These are phyloP conservation scores for Trematocara macrostoma DNA, from an alignment of 2,113 vertebrate genomes.

Conservation along the genomic window DNA sequence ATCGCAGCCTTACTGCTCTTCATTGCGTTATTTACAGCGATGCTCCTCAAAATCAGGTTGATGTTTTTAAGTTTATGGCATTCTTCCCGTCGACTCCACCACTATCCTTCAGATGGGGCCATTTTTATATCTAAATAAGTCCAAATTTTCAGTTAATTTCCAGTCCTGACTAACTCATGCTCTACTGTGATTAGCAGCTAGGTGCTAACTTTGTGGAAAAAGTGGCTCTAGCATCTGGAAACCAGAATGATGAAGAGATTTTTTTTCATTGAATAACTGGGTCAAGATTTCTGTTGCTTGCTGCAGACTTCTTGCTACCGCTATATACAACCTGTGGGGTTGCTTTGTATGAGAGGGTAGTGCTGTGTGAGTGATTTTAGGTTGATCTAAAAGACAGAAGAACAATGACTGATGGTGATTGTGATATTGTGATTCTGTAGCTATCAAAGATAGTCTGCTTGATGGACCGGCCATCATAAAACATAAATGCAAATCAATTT, in stretches of 20 bases:
- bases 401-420: neutral
- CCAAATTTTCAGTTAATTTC: neutral
- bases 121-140: neutral
- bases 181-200: neutral
- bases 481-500: neutral
- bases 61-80: neutral
- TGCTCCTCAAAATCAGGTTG: neutral
- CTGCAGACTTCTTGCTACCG: neutral
- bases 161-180: neutral
- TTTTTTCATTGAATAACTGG: neutral
- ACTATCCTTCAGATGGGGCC: accelerated
- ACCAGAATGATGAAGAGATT: neutral
- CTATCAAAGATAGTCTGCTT: neutral
- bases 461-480: neutral
- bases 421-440: neutral
- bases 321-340: neutral
- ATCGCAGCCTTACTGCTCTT: neutral
- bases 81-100: neutral
- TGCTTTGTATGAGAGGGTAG: neutral
- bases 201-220: neutral
- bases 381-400: neutral
- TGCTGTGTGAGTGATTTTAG: neutral
- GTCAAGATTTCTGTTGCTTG: neutral
- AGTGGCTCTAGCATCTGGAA: neutral
- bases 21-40: neutral